Evolutionary conservation across 2,797 vertebrate species (phyloP).

Genomic region (Intellagama lesueurii): DNA sequence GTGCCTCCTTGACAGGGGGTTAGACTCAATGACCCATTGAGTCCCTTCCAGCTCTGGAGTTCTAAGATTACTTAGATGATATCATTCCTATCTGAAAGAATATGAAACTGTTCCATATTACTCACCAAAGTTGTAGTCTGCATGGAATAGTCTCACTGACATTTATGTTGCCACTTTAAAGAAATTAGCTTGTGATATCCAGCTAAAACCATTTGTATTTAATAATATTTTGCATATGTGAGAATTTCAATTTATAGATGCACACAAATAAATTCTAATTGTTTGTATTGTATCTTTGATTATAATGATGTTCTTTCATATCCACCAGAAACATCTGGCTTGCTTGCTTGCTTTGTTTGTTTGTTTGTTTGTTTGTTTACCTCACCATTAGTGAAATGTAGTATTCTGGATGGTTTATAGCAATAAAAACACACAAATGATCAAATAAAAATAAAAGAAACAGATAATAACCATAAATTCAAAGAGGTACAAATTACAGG

Average conservation of each 20-base stretch:
- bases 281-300: not conserved
- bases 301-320: constrained; percentile 9
- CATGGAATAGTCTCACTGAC: not conserved
- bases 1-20: no score
- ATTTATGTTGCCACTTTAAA: not conserved
- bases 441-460: no score
- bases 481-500: no score
- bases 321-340: constrained; percentile 24
- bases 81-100: no score
- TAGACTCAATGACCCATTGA: no score
- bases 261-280: not conserved
- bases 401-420: no score
- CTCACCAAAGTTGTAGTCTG: not conserved
- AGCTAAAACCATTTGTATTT: not conserved
- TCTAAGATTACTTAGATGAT: no score
- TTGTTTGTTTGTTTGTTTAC: constrained; percentile 11
- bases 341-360: constrained; percentile 10
- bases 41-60: no score
- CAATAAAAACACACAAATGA: no score
- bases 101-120: no score
- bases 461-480: no score
- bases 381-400: no score
- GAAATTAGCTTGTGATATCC: not conserved
- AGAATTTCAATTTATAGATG: not conserved
- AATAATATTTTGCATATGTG: not conserved